Base-by-base conservation (phyloP, 2,888 invertebrate species). In the Caenorhabditis zanzibari region DNA sequence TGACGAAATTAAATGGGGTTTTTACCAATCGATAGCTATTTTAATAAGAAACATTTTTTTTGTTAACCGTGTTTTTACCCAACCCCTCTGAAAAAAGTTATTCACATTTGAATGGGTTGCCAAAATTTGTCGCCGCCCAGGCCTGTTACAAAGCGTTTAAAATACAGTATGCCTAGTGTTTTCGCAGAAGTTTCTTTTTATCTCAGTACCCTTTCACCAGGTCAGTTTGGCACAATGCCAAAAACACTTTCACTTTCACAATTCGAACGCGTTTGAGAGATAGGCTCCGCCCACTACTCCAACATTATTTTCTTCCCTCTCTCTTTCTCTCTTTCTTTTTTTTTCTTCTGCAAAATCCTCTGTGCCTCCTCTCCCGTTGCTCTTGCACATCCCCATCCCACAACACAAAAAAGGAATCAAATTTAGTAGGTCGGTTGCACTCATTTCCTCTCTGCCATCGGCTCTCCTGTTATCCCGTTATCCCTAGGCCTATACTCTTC, bases 361-460 rank as follows among this genome's bases (percentile, higher is more conserved):
- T 52, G 38, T 54, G 26, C 22, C 38, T 22, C 9, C 10, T 10
- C 19, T 5, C 10, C n/a, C 26, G 16, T 32, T 59, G 26, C 16
- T 10, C 10, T 52, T 52, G 49, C 49, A 49, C 47, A 47, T 5
- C 47, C 47, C n/a, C 2, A 47, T 16, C 5, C 44, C 41, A 49
- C 19, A 7, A 54, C 19, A 61, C n/a, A 61, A 68, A 52, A 52
- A 52, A 12, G 22, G 22, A 68, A 68, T 68, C 38, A 54, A 54
- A 68, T 54, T 68, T 54, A 68, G 68, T 38, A 68, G 68, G 68
- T 54, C 68, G 12, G 38, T 68, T 68, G 68, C 54, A 54, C 68
- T 38, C 66, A n/a, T 12, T 35, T 63, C 63, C 26, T 38, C 22
- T 24, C 22, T 6, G 6, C 44, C 44, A 12, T 32, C 24, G n/a